phyloP scores from a whole-genome alignment of 2,113 vertebrate species.

The Myotis davidii region DNA sequence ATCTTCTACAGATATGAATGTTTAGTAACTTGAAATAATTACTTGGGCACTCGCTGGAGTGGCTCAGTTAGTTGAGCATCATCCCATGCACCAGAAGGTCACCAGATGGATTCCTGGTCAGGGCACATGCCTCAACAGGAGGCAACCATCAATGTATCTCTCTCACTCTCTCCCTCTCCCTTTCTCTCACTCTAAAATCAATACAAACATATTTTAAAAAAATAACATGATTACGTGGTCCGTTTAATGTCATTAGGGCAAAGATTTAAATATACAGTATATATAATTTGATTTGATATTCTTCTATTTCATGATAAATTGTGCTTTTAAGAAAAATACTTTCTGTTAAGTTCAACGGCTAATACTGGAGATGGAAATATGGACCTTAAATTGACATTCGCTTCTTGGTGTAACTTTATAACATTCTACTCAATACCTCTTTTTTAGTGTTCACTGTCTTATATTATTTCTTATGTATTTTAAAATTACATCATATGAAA shows the following conservation, averaged over 20 bases:
- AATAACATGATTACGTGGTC: background rate
- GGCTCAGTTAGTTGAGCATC: too few species aligned
- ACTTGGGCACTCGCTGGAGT: background rate
- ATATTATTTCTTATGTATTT: background rate
- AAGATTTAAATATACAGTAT: background rate
- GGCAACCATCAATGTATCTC: too few species aligned
- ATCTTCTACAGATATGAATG: background rate
- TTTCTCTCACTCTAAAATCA: too few species aligned
- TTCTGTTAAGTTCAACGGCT: background rate
- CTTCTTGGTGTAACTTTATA: background rate
- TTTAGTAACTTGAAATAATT: constrained; percentile 4
- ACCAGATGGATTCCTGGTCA: too few species aligned
- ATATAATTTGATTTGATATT: background rate
- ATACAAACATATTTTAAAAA: too few species aligned
- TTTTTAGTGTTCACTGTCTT: background rate
- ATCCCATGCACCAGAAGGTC: too few species aligned
- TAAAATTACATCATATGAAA: background rate
- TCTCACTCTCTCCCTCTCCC: too few species aligned
- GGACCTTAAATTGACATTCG: background rate
- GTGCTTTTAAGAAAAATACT: constrained; percentile 25
- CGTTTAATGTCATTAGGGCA: background rate
- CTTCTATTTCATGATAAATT: background rate
- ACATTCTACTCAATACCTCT: background rate
- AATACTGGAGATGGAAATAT: background rate
- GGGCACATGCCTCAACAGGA: too few species aligned